A percentile compares a stretch with the other conserved stretches of the same genome.
phyloP scores from a whole-genome alignment of 2,888 invertebrate species.

The Kryphioiulus occultus region DNA sequence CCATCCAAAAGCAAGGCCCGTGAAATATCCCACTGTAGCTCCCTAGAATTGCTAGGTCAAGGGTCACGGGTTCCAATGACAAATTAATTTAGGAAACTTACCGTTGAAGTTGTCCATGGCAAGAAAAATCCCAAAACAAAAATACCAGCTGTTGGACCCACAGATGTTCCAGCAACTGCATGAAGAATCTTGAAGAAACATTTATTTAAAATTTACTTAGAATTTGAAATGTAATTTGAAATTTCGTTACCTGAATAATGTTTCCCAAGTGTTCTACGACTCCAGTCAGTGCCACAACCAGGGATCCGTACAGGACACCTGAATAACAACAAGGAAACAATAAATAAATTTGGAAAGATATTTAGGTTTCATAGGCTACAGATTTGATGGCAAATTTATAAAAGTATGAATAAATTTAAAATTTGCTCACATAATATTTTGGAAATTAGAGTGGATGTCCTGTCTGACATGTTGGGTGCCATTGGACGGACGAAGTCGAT shows the following conservation, averaged over 20 bases:
- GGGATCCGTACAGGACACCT: constrained; percentile 45
- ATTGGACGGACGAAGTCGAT: constrained; percentile 46
- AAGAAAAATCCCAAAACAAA: constrained; percentile 46
- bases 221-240: background rate
- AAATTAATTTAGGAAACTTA: background rate
- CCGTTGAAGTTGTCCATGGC: constrained; percentile 45
- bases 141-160: constrained; percentile 48
- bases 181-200: constrained; percentile 35
- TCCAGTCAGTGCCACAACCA: constrained; percentile 41
- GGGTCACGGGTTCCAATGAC: too few relatives aligned
- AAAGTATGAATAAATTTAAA: background rate
- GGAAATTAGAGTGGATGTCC: too few relatives aligned
- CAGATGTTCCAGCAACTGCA: constrained; percentile 46
- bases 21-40: constrained; percentile 44
- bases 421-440: too few relatives aligned
- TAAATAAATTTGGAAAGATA: background rate
- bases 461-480: too few relatives aligned
- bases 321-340: background rate
- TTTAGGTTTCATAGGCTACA: background rate
- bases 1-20: constrained; percentile 29
- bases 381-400: background rate
- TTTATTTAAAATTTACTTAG: background rate
- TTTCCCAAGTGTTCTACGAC: constrained; percentile 42
- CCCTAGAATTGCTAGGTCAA: too few relatives aligned
- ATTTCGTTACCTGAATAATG: constrained; percentile 31